Evolutionary conservation across 2,797 vertebrate genomes (phyloP).

Genomic region (Geotrypetes seraphini): DNA sequence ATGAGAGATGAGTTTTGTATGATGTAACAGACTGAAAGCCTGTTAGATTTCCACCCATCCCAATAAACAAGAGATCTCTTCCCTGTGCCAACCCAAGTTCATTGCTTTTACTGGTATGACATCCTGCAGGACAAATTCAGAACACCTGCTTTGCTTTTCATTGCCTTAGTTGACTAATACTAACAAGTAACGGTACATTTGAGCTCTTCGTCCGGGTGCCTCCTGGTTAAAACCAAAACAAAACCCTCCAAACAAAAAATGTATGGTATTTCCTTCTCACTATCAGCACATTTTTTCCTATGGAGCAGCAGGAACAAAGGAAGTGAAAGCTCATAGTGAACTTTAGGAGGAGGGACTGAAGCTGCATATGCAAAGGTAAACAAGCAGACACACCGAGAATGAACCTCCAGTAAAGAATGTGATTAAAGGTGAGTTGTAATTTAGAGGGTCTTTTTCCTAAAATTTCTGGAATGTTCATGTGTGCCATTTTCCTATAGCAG

Average conservation of each 20-base stretch:
- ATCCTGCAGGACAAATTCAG: too few species aligned
- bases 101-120: neutral
- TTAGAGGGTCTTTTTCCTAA: neutral
- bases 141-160: too few species aligned
- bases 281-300: too few species aligned
- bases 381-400: constrained; percentile 2
- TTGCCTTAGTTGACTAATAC: too few species aligned
- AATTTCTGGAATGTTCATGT: neutral
- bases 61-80: neutral
- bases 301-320: too few species aligned
- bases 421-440: neutral
- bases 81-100: constrained; percentile 10
- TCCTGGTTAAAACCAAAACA: too few species aligned
- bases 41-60: neutral
- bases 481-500: neutral
- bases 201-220: too few species aligned
- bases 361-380: neutral
- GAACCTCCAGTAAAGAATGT: constrained; percentile 6
- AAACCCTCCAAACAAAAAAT: too few species aligned
- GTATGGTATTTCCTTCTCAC: too few species aligned
- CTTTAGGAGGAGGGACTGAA: neutral
- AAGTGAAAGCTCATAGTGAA: neutral
- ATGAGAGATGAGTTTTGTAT: neutral
- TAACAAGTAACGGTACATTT: too few species aligned
- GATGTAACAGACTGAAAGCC: neutral